These are phyloP conservation scores for Saccostrea echinata DNA, from an alignment of 1,140 invertebrate genomes.

Conservation along the genomic window DNA sequence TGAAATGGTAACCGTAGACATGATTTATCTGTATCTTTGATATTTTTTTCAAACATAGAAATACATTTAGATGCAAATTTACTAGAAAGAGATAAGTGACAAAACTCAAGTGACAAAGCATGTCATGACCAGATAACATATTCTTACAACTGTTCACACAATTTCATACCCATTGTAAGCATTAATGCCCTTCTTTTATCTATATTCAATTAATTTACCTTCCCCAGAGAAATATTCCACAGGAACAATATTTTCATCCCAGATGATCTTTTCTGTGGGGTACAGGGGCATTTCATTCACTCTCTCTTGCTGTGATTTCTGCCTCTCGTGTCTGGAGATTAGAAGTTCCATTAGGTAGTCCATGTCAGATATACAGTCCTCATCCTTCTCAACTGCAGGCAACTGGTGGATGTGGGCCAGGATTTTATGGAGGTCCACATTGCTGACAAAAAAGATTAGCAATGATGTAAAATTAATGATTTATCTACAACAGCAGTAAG, in stretches of 20 bases:
- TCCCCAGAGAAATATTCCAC: constrained; percentile 98
- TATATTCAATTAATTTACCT: constrained; percentile 76
- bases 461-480: not conserved
- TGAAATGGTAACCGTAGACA: no score
- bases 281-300: constrained; percentile 99
- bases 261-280: constrained; percentile 98
- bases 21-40: no score
- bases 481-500: no score
- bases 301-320: constrained; percentile 94
- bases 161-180: no score
- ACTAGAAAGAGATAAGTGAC: no score
- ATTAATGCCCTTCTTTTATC: no score
- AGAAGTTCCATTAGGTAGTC: constrained; percentile 92
- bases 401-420: constrained; percentile 93
- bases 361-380: constrained; percentile 84
- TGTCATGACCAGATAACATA: no score
- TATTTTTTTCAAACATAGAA: no score
- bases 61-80: no score
- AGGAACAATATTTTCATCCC: constrained; percentile 99
- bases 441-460: constrained; percentile 81
- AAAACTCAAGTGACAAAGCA: no score
- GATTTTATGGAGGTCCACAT: constrained; percentile 90
- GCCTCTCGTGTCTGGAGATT: constrained; percentile 88
- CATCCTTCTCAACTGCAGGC: constrained; percentile 83
- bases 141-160: no score